Percentiles rank a stretch among this genome's conserved stretches.
Evolutionary conservation across 2,888 invertebrate species (phyloP).

Genomic region (Chorisops tibialis): DNA sequence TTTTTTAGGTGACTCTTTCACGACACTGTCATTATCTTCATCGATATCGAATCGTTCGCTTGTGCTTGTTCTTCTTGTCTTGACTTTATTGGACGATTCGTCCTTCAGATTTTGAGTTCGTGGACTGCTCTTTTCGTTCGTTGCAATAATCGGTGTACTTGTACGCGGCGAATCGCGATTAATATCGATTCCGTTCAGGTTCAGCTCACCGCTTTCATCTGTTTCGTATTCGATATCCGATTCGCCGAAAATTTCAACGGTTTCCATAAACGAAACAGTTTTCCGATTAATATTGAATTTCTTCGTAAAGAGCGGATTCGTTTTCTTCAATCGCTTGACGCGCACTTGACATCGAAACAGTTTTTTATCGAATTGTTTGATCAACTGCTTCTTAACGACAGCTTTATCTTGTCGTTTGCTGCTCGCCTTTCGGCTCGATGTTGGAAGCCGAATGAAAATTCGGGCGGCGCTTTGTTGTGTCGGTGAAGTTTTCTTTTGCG

Average conservation of each 20-base stretch:
- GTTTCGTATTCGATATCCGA: slow-evolving; percentile 29
- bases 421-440: not conserved
- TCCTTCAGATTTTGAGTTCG: not conserved
- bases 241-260: slow-evolving; percentile 37
- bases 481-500: not conserved
- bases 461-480: not conserved
- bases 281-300: slow-evolving; percentile 31
- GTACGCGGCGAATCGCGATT: not conserved
- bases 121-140: not conserved
- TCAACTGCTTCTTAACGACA: slow-evolving; percentile 1
- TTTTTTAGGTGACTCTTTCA: not conserved
- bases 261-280: slow-evolving; percentile 36
- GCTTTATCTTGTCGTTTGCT: not conserved
- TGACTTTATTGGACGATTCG: not conserved
- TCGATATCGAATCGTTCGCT: not conserved
- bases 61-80: not conserved
- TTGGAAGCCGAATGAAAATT: slow-evolving; percentile 18
- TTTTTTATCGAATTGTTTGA: slow-evolving; percentile 31
- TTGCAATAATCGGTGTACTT: not conserved
- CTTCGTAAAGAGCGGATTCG: slow-evolving; percentile 11
- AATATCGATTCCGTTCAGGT: too few species aligned
- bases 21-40: not conserved
- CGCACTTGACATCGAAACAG: slow-evolving; percentile 36
- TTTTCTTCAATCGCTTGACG: slow-evolving; percentile 24
- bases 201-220: not conserved